Percentiles rank a stretch among this genome's conserved stretches.
Conservation (phyloP, 2,888 invertebrate species). For the Tricholauxania praeusta region DNA sequence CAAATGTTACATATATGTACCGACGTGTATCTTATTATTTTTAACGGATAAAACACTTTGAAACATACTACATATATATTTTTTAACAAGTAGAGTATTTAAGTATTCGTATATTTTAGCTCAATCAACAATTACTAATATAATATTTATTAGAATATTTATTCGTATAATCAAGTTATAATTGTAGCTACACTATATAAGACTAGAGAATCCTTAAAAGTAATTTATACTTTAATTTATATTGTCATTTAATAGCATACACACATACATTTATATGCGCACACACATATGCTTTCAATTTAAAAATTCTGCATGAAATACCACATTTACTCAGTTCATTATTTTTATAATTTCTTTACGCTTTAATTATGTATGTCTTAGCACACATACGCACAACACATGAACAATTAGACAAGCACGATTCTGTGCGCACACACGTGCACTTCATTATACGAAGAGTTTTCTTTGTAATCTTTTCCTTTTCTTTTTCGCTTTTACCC, state of each 20-base stretch:
- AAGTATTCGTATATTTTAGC: too few species aligned
- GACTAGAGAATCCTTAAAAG: neutral
- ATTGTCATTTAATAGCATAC: constrained; percentile 4
- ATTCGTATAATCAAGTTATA: too few species aligned
- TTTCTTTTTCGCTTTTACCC: neutral
- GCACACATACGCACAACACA: neutral
- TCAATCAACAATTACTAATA: too few species aligned
- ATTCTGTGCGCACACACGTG: neutral
- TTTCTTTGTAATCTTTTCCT: neutral
- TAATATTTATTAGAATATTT: too few species aligned
- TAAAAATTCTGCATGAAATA: neutral
- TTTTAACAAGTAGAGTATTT: too few species aligned
- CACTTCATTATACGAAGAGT: neutral
- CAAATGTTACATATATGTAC: too few species aligned
- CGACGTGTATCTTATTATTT: too few species aligned
- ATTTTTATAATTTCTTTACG: neutral
- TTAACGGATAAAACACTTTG: too few species aligned
- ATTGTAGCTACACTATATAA: neutral
- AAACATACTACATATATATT: too few species aligned
- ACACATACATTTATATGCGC: too few species aligned
- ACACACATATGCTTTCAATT: neutral
- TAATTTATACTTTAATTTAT: neutral
- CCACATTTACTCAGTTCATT: constrained; percentile 1
- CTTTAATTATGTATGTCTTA: neutral
- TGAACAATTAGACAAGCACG: neutral